Conservation (phyloP, 1,140 invertebrate species). For the Periplaneta americana region DNA sequence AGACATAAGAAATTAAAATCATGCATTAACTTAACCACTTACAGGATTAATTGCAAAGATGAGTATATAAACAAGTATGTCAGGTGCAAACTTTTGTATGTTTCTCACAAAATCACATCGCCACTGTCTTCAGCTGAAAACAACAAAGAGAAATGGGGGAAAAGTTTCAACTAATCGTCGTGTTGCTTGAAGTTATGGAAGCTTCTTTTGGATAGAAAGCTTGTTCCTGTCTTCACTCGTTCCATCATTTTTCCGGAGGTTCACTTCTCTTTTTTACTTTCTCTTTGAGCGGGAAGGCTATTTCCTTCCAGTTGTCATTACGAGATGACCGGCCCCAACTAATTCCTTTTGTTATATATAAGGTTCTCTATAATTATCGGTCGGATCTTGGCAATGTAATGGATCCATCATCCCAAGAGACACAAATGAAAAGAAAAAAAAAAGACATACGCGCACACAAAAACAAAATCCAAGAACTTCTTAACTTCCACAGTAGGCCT, state of each 20-base stretch:
- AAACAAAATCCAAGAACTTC: not conserved
- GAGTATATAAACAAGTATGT: too few species aligned
- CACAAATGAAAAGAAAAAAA: not conserved
- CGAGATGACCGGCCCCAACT: slow-evolving; percentile 8
- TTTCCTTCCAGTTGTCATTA: slow-evolving; percentile 1
- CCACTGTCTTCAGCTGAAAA: too few species aligned
- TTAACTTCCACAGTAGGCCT: not conserved
- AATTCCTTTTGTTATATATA: slow-evolving; percentile 11
- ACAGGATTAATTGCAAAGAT: too few species aligned
- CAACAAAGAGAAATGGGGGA: too few species aligned
- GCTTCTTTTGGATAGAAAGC: not conserved
- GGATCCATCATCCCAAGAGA: slow-evolving; percentile 15
- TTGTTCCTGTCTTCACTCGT: not conserved
- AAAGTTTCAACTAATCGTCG: too few species aligned
- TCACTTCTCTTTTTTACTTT: not conserved
- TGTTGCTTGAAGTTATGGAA: not conserved
- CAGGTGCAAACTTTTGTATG: too few species aligned
- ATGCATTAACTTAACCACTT: too few species aligned
- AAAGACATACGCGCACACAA: not conserved
- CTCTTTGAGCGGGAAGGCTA: not conserved
- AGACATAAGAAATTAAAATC: too few species aligned
- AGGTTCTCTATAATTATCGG: slow-evolving; percentile 13
- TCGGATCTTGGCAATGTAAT: slow-evolving; percentile 13
- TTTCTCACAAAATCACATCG: too few species aligned
- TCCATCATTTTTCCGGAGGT: not conserved